Evolutionary conservation across 1,140 invertebrate genomes (phyloP), one percentile per base, ranked within the genome.

Genomic region (Heliconius hewitsoni): DNA sequence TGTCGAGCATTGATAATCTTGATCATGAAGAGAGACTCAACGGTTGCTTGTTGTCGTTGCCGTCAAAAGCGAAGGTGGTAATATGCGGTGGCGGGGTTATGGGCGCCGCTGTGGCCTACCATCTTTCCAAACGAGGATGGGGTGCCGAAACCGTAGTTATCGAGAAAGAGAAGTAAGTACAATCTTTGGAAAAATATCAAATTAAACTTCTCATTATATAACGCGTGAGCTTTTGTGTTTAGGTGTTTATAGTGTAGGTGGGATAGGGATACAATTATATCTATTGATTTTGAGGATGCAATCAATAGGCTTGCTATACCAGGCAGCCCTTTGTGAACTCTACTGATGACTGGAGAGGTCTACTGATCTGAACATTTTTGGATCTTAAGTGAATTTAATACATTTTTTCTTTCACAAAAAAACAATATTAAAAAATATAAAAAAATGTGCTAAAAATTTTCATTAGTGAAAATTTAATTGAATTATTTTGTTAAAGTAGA

Each of bases 21-120:
- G 87, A 91, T 83, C 83, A 88, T 34, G 85, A 89, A 82, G 89
- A 93, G 73, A 86, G 81, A 75, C 81, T 93, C 39, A 85, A 87
- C 70, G 87, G 87, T 46, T 93, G 91, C 79, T 79, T 94, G 55
- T 84, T 85, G 27, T 79, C 82, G 18, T 82, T 93, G 52, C 91
- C 91, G 4, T 74, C 91, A 73, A 92, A 96, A 87, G 94, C 96
- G 9, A 95, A 96, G 87, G 97, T 97, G 50, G 97, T 99, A 11
- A 97, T 99, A 87, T 99, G 98, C 94, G 99, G 99, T 19, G 98
- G 98, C 66, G 99, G 99, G 71, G 96, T 99, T 50, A 97, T 98
- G 94, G 99, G 99, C 27, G 97, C 97, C 50, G 98, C 98, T 30
- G 97, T 99, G 4, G 98, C 98, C 11, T 99, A 99, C 94, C 98